A percentile compares a stretch with the other conserved stretches of the same genome.
Evolutionary conservation across 2,888 invertebrate genomes (phyloP).

Genomic region (Pachycephus smyrnensis): DNA sequence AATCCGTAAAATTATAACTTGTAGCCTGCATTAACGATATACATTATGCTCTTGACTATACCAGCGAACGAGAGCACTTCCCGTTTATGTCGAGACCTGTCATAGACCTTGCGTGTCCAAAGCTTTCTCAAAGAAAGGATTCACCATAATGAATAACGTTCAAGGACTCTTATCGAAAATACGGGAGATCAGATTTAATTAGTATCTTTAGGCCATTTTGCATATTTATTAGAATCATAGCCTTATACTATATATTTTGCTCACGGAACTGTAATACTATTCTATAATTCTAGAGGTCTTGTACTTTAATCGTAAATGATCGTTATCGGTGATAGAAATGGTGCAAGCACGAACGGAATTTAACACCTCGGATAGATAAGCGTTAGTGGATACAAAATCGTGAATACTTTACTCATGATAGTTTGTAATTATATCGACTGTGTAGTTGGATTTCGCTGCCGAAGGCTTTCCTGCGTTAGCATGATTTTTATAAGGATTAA

Average conservation of each 20-base stretch:
- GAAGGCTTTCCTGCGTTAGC: background rate
- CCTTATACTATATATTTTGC: background rate
- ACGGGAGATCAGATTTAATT: slow-evolving; percentile 38
- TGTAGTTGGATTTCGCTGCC: background rate
- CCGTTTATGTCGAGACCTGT: background rate
- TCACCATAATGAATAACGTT: slow-evolving; percentile 12
- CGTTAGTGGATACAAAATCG: background rate
- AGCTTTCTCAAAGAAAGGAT: slow-evolving; percentile 12
- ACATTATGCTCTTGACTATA: background rate
- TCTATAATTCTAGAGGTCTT: too few relatives aligned
- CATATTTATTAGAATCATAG: slow-evolving; percentile 6
- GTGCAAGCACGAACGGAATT: background rate
- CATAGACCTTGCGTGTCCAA: slow-evolving; percentile 1
- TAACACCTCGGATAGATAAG: background rate
- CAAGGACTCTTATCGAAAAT: background rate
- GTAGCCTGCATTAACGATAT: slow-evolving; percentile 10
- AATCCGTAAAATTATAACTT: slow-evolving; percentile 39
- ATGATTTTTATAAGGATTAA: background rate
- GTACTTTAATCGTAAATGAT: too few relatives aligned
- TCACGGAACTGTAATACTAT: background rate
- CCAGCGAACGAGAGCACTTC: background rate
- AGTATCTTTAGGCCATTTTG: slow-evolving; percentile 26
- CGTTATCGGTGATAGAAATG: background rate
- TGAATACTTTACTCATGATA: background rate
- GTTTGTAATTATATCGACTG: background rate